Base-by-base conservation (phyloP, 2,113 vertebrate genomes). In the Platysternon megacephalum region DNA sequence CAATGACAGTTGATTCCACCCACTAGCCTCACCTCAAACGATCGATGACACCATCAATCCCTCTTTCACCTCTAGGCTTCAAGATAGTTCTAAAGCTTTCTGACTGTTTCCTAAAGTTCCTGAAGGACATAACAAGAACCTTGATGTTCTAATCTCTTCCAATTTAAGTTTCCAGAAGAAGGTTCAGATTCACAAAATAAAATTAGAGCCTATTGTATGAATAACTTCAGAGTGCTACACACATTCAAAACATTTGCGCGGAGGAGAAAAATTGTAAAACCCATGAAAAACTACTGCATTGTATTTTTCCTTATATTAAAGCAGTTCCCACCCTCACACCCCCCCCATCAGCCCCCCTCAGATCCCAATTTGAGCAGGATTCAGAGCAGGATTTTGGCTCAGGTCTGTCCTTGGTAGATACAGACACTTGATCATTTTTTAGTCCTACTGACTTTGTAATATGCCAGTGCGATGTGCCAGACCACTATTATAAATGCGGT, bases 341-440 rank as follows among this genome's bases (percentile, higher is more conserved):
- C n/a, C n/a, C n/a, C 32, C 16, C 16, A 35, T 32, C 44, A 44
- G 26, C 24, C n/a, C n/a, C n/a, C n/a, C n/a, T n/a, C 74, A 26
- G 11, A 58, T 89, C 95, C 89, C 21, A 80, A 17, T 21, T 79
- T 22, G 44, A 46, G 12, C 89, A 11, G 44, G 22, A 82, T 90
- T 51, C 2, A 1, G 22, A 94, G 85, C 26, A 42, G 35, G 85
- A 42, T 80, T 89, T 81, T 65, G 92, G 82, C 5, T 29, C 79
- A 86, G 93, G 81, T 51, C 12, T 56, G 51, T 72, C 78, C 85
- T 58, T 85, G 49, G 83, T n/a, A 94, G 81, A 74, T 35, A 84
- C 8, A 93, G 90, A n/a, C 11, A 87, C 88, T 94, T 82, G 52
- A 89, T 92, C 79, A 91, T 82, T 85, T 76, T 55, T 82, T 9